Conservation (phyloP, 2,113 vertebrate genomes). For the Paramisgurnus dabryanus region DNA sequence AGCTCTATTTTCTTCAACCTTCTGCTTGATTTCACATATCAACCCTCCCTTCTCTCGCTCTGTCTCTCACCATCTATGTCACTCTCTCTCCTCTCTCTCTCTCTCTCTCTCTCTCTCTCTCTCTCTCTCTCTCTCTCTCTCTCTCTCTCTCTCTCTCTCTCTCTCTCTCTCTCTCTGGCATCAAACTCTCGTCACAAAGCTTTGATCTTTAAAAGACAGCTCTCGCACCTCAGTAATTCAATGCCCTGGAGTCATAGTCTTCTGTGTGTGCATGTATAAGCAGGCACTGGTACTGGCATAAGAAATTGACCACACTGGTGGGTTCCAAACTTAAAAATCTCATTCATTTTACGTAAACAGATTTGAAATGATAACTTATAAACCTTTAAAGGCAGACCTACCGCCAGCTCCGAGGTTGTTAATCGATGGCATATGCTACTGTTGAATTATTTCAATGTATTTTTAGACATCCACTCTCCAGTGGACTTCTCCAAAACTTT, state of each 20-base stretch:
- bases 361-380: too few species aligned
- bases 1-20: slow-evolving; percentile 38
- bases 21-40: slow-evolving; percentile 31
- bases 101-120: neutral
- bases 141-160: neutral
- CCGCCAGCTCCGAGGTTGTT: too few species aligned
- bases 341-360: neutral
- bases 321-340: too few species aligned
- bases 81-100: neutral
- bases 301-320: too few species aligned
- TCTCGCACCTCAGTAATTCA: slow-evolving; percentile 4
- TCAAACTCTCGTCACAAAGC: slow-evolving; percentile 26
- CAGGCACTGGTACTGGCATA: slow-evolving; percentile 31
- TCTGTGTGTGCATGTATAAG: slow-evolving; percentile 2
- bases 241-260: slow-evolving; percentile 21
- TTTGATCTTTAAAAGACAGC: slow-evolving; percentile 48
- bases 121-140: neutral
- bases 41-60: slow-evolving; percentile 7
- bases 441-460: too few species aligned
- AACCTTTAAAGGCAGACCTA: too few species aligned
- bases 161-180: neutral
- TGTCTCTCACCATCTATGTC: neutral
- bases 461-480: too few species aligned
- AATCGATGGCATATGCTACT: too few species aligned
- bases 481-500: too few species aligned